Evolutionary conservation across 1,140 invertebrate genomes (phyloP).

Genomic region (Philotrypesis tridentata): DNA sequence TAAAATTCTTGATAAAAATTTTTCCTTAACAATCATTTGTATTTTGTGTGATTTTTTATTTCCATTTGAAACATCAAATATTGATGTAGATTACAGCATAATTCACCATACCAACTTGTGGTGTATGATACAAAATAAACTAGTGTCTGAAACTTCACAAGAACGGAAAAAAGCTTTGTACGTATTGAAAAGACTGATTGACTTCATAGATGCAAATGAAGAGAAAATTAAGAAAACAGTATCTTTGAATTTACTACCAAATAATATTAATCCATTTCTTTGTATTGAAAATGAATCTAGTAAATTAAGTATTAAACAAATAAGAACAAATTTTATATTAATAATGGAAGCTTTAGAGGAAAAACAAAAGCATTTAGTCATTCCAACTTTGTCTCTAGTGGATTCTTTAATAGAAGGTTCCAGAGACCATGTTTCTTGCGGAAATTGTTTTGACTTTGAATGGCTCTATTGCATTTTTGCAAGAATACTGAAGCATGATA

Average conservation of each 20-base stretch:
- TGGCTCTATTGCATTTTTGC: conserved; percentile 71
- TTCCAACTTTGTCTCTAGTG: conserved; percentile 72
- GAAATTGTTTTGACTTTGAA: conserved; percentile 55
- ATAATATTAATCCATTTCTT: conserved; percentile 56
- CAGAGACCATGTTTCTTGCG: conserved; percentile 51
- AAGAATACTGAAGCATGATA: conserved; percentile 70
- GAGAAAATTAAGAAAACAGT: conserved; percentile 30
- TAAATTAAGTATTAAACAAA: conserved; percentile 39
- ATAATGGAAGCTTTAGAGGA: conserved; percentile 77
- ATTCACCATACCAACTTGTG: conserved; percentile 55
- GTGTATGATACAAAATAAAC: conserved; percentile 52
- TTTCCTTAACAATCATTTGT: conserved; percentile 51
- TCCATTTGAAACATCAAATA: conserved; percentile 33
- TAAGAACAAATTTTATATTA: conserved; percentile 69
- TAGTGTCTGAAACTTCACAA: conserved; percentile 54
- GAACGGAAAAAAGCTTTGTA: conserved; percentile 66
- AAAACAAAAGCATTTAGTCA: conserved; percentile 77
- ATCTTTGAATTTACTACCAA: conserved; percentile 3
- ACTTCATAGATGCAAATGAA: conserved; percentile 52
- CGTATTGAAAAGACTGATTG: conserved; percentile 62
- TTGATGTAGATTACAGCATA: conserved; percentile 44
- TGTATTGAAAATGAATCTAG: conserved; percentile 26
- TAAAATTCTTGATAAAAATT: conserved; percentile 36
- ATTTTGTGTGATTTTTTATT: conserved; percentile 54
- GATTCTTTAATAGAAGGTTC: conserved; percentile 59